Conservation (phyloP, 2,113 vertebrate genomes). For the Pholis gunnellus region DNA sequence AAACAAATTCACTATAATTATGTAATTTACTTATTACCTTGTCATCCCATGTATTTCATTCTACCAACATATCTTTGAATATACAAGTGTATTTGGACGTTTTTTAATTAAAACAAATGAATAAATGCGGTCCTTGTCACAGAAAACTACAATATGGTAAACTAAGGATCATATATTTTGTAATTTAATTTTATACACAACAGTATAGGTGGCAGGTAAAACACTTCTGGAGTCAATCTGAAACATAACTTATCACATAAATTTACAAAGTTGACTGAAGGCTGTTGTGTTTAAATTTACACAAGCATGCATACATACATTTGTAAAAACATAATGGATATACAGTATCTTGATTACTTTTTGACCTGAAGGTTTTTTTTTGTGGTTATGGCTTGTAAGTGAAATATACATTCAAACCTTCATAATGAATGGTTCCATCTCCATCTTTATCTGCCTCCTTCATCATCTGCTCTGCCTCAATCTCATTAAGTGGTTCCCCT, state of each 20-base stretch:
- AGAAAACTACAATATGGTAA: neutral
- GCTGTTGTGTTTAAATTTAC: neutral
- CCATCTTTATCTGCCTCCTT: slow-evolving; percentile 81
- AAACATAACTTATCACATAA: neutral
- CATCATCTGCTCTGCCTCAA: slow-evolving; percentile 82
- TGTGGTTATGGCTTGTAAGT: neutral
- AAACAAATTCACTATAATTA: neutral
- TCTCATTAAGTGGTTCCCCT: slow-evolving; percentile 76
- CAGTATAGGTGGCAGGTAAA: neutral
- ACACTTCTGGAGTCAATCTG: neutral
- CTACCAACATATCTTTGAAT: neutral
- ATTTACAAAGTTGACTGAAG: neutral
- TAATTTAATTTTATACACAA: neutral
- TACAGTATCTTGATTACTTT: neutral
- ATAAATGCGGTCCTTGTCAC: neutral
- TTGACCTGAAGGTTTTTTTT: neutral
- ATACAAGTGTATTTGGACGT: neutral
- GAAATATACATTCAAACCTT: slow-evolving; percentile 65
- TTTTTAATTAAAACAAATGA: neutral
- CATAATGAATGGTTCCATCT: slow-evolving; percentile 78
- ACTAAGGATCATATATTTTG: neutral
- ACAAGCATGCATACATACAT: neutral
- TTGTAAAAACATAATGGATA: neutral
- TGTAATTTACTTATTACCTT: neutral
- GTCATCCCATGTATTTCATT: neutral